These are phyloP conservation scores for Perdita meconis DNA, from an alignment of 2,888 invertebrate species.

Conservation along the genomic window DNA sequence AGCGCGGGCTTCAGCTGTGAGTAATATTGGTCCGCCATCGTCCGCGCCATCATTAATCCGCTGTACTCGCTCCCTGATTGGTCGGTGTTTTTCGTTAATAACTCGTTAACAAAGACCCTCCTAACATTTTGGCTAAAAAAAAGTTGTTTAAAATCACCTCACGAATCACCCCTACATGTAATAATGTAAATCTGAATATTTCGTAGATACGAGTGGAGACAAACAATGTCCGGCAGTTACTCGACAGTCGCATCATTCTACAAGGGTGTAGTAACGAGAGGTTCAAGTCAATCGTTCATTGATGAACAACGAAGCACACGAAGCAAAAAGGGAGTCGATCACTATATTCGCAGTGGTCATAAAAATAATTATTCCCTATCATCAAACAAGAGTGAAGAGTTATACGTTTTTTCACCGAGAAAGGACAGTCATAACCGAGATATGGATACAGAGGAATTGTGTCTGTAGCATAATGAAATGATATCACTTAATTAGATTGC, in stretches of 20 bases:
- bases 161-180: too few species aligned
- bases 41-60: too few species aligned
- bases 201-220: conserved; percentile 75
- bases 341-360: conserved; percentile 60
- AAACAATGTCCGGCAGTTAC: conserved; percentile 67
- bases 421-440: conserved; percentile 65
- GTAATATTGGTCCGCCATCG: too few species aligned
- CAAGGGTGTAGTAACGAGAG: conserved; percentile 73
- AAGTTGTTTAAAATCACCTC: too few species aligned
- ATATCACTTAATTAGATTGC: neutral
- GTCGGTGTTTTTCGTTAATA: too few species aligned
- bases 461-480: conserved; percentile 56
- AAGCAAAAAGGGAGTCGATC: conserved; percentile 56
- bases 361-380: conserved; percentile 57
- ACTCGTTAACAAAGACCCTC: too few species aligned
- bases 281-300: conserved; percentile 61
- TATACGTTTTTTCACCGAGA: conserved; percentile 72
- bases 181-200: neutral
- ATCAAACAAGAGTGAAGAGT: conserved; percentile 58
- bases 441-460: conserved; percentile 68
- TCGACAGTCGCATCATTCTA: conserved; percentile 74
- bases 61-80: too few species aligned
- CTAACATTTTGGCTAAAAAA: too few species aligned
- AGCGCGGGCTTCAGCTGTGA: too few species aligned
- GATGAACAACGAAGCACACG: conserved; percentile 59